A percentile compares a stretch with the other conserved stretches of the same genome.
phyloP scores from a whole-genome alignment of 2,797 vertebrate species.

The Melanotaenia pygmaea region DNA sequence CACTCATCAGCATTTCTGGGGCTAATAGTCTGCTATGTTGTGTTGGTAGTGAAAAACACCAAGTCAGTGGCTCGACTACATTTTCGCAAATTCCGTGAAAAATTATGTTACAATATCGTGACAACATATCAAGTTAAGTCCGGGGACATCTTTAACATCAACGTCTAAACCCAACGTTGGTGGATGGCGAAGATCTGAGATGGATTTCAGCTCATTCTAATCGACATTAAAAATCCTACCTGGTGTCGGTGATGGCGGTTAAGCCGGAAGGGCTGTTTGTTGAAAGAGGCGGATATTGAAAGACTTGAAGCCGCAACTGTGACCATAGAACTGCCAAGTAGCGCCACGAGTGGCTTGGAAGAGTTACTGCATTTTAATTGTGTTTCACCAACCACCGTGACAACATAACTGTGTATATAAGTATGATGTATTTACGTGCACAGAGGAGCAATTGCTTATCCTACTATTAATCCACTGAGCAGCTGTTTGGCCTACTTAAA shows the following conservation, averaged over 20 bases:
- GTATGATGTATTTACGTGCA: too few species aligned
- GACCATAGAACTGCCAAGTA: not conserved
- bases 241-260: conserved; percentile 80
- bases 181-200: conserved; percentile 72
- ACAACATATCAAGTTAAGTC: accelerated
- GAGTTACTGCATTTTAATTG: not conserved
- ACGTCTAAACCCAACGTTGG: accelerated
- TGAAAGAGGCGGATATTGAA: conserved; percentile 40
- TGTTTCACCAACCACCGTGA: too few species aligned
- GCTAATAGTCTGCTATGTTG: not conserved
- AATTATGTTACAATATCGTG: not conserved
- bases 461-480: too few species aligned
- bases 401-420: too few species aligned
- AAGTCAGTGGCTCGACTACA: not conserved
- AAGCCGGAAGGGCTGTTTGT: conserved; percentile 78
- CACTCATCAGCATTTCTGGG: not conserved
- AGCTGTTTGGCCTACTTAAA: too few species aligned
- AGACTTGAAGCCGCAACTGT: not conserved
- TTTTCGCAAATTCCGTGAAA: accelerated
- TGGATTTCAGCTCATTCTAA: conserved; percentile 35
- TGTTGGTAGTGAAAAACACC: not conserved
- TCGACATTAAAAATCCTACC: conserved; percentile 61
- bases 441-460: too few species aligned
- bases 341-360: conserved; percentile 25
- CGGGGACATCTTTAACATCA: accelerated